Evolutionary conservation across 2,888 invertebrate species (phyloP).

Genomic region (Amaurobius ferox): DNA sequence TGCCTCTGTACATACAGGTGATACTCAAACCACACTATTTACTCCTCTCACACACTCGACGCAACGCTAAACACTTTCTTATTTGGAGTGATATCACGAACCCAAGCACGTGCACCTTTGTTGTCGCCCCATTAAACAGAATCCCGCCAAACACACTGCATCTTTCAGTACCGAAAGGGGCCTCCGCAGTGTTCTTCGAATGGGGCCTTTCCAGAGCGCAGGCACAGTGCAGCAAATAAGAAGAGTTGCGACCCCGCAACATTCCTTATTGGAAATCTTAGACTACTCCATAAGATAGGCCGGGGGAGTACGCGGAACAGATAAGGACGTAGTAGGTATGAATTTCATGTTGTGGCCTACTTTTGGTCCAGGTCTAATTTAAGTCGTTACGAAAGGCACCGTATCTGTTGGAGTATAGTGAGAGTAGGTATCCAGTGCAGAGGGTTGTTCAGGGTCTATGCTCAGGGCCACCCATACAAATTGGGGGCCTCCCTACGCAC

Average conservation of each 20-base stretch:
- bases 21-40: too few species aligned
- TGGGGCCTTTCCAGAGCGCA: slow-evolving; percentile 6
- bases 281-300: background rate
- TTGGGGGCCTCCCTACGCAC: too few species aligned
- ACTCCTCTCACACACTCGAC: too few species aligned
- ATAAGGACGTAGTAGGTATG: slow-evolving; percentile 28
- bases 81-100: too few species aligned
- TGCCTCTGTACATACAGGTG: too few species aligned
- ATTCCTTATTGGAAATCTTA: slow-evolving; percentile 13
- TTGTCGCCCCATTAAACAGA: background rate
- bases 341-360: slow-evolving; percentile 5
- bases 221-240: background rate
- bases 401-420: too few species aligned
- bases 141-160: background rate
- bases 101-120: background rate
- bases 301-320: slow-evolving; percentile 27
- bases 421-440: too few species aligned
- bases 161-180: background rate
- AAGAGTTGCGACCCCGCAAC: background rate
- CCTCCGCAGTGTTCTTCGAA: slow-evolving; percentile 3
- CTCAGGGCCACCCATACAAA: too few species aligned
- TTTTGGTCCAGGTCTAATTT: background rate
- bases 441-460: too few species aligned
- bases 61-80: too few species aligned
- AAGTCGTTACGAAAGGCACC: too few species aligned